Percentiles rank a stretch among this genome's conserved stretches.
Evolutionary conservation across 2,888 invertebrate genomes (phyloP).

Genomic region (Lymantria dispar): DNA sequence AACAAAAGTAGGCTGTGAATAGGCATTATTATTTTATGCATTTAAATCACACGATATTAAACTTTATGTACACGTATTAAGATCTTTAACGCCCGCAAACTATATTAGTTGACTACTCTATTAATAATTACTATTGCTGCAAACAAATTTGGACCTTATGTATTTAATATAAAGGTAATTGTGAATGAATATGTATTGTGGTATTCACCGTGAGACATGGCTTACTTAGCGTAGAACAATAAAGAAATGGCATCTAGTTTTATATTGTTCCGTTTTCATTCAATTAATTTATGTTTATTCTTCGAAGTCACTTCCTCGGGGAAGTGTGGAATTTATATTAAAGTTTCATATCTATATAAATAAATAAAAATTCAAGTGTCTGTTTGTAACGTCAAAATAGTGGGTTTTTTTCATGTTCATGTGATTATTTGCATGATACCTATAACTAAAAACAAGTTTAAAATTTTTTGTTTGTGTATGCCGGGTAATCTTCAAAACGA

Average conservation of each 20-base stretch:
- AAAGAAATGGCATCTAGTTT: slow-evolving; percentile 36
- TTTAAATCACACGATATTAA: not conserved
- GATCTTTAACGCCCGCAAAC: slow-evolving; percentile 2
- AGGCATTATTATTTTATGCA: slow-evolving; percentile 17
- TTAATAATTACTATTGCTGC: not conserved
- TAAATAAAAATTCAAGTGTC: too few species aligned
- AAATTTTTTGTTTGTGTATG: too few species aligned
- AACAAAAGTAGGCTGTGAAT: slow-evolving; percentile 56
- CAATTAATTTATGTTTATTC: slow-evolving; percentile 39
- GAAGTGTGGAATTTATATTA: slow-evolving; percentile 16
- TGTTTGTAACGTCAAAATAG: too few species aligned
- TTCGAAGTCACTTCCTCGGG: slow-evolving; percentile 38
- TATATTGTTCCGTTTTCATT: slow-evolving; percentile 42
- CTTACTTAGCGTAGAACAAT: slow-evolving; percentile 40
- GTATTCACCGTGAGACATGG: slow-evolving; percentile 31
- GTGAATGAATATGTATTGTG: slow-evolving; percentile 1
- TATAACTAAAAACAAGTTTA: too few species aligned
- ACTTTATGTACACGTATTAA: slow-evolving; percentile 14
- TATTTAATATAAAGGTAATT: slow-evolving; percentile 6
- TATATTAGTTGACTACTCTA: not conserved
- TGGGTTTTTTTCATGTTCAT: too few species aligned
- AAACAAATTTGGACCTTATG: slow-evolving; percentile 17
- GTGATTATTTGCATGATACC: too few species aligned
- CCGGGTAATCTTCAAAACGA: too few species aligned
- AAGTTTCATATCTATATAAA: too few species aligned